Evolutionary conservation across 2,113 vertebrate species (phyloP), one percentile per base, ranked within the genome.

Genomic region (Murina feae): DNA sequence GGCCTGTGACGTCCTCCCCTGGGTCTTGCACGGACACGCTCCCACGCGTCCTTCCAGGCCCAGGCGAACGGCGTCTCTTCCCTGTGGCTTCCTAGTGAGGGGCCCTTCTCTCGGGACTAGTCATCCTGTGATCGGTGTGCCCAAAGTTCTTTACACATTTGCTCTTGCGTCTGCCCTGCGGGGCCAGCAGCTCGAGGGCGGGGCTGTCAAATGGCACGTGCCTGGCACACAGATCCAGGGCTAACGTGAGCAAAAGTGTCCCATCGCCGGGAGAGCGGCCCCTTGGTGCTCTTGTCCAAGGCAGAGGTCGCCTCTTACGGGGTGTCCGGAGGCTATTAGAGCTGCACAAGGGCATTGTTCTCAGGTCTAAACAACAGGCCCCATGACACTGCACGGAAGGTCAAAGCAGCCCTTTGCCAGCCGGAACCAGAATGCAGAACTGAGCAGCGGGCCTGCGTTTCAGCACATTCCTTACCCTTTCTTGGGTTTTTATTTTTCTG

Each of bases 371-470:
- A 80, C 32, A 28, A 65, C 0, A 58, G 81, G 5, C 9, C 51
- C 53, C 14, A 0, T 17, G 7, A 49, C 1, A 0, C 47, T 4
- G 28, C 30, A 5, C 11, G 7, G 37, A 39, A 32, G 23, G 84
- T 28, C 42, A 20, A 20, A 21, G 51, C 5, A 3, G 58, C 58
- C 53, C 63, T 30, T 17, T 9, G 0, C 0, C 3, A n/a, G 66
- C 63, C 32, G 0, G 68, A 60, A 10, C 58, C 42, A 16, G 51
- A 42, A 16, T 2, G 25, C 53, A 0, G 44, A 37, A 20, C 1
- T 1, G 53, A 42, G 25, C 68, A 20, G 23, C 16, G 0, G 28
- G 79, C 55, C 39, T 53, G 55, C 1, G 0, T 21, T 47, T 78
- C 80, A 39, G 79, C 55, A 53, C 71, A 30, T 11, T n/a, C 47